These are phyloP conservation scores for Drosophila sechellia DNA, from an alignment of 1,140 invertebrate genomes.

Conservation along the genomic window DNA sequence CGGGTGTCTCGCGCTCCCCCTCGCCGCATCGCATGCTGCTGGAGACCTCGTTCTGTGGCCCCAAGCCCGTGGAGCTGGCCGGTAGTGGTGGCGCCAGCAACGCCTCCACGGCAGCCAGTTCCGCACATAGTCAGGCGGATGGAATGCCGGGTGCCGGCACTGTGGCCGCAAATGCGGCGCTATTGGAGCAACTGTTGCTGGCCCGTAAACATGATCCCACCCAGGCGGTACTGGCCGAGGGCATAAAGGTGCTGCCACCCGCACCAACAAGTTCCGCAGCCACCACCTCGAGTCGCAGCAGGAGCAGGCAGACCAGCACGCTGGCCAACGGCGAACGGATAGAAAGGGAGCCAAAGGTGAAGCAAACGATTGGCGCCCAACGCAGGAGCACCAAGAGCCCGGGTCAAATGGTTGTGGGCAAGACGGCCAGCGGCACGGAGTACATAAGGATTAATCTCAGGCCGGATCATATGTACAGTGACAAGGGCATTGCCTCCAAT, in stretches of 20 bases:
- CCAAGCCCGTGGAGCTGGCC: constrained; percentile 88
- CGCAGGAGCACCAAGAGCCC: constrained; percentile 76
- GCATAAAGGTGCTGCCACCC: constrained; percentile 82
- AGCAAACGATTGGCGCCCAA: constrained; percentile 51
- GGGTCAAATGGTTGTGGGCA: constrained; percentile 79
- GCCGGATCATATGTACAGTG: constrained; percentile 88
- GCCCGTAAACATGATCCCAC: constrained; percentile 86
- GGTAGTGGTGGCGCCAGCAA: constrained; percentile 33
- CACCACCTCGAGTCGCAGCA: constrained; percentile 44
- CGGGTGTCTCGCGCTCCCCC: constrained; percentile 90
- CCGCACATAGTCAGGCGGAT: constrained; percentile 84
- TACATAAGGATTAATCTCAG: constrained; percentile 88
- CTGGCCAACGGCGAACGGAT: constrained; percentile 1
- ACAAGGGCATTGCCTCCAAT: constrained; percentile 84
- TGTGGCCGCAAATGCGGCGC: constrained; percentile 38
- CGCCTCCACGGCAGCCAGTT: constrained; percentile 62
- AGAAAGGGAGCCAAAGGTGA: constrained; percentile 36
- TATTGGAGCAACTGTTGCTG: constrained; percentile 88
- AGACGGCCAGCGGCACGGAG: constrained; percentile 85
- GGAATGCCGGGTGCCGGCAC: constrained; percentile 72
- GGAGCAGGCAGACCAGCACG: constrained; percentile 18
- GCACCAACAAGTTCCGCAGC: constrained; percentile 30
- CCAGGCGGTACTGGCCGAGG: constrained; percentile 86
- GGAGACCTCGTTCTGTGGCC: constrained; percentile 95
- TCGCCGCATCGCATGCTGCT: constrained; percentile 94